Percentiles rank a stretch among this genome's conserved stretches.
Conservation (phyloP, 2,797 vertebrate species). For the Tinamus major region DNA sequence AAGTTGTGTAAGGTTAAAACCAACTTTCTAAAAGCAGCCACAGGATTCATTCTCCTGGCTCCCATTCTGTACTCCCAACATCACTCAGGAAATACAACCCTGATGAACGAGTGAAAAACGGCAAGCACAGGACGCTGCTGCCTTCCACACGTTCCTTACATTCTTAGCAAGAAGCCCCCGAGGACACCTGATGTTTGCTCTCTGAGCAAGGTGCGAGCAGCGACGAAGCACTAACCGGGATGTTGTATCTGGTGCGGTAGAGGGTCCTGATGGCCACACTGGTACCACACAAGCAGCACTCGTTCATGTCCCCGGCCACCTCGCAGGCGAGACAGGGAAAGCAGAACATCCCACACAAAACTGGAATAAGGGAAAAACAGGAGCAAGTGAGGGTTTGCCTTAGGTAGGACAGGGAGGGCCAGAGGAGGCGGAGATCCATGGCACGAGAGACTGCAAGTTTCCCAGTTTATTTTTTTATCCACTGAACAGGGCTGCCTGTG, state of each 20-base stretch:
- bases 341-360: slow-evolving; percentile 79
- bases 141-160: background rate
- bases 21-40: background rate
- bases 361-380: slow-evolving; percentile 57
- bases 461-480: no score
- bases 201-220: rapidly evolving
- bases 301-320: slow-evolving; percentile 84
- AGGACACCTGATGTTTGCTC: rapidly evolving
- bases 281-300: slow-evolving; percentile 86
- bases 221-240: slow-evolving; percentile 78
- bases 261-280: slow-evolving; percentile 82
- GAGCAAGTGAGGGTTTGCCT: background rate
- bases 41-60: background rate
- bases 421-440: background rate
- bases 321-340: slow-evolving; percentile 78
- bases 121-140: rapidly evolving
- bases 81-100: background rate
- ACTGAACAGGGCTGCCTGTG: no score
- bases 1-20: rapidly evolving
- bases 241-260: slow-evolving; percentile 89
- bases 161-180: rapidly evolving
- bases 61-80: background rate
- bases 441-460: background rate
- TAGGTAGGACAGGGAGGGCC: no score
- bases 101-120: background rate